These are phyloP conservation scores for Stylophora pistillata DNA, from an alignment of 64 coral and sea anemone species.

Conservation along the genomic window DNA sequence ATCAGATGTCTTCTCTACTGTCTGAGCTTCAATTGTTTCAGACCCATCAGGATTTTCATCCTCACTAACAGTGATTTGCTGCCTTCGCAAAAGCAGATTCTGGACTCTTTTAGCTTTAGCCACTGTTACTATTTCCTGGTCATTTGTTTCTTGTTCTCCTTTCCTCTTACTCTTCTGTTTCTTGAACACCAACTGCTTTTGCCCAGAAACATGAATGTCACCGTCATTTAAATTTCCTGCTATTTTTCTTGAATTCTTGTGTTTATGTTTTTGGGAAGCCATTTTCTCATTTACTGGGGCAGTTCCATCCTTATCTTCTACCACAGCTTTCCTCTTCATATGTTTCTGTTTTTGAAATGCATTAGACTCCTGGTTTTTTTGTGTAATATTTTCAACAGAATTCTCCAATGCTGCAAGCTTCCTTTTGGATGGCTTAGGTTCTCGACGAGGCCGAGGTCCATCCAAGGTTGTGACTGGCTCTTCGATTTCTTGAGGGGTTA, in stretches of 20 bases:
- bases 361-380: background rate
- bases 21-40: conserved; percentile 15
- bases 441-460: conserved; percentile 11
- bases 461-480: conserved; percentile 5
- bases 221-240: too few species aligned
- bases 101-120: conserved; percentile 26
- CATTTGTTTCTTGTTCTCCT: conserved; percentile 9
- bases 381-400: background rate
- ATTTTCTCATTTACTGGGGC: conserved; percentile 9
- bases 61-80: conserved; percentile 3
- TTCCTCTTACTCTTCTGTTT: conserved; percentile 26
- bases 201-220: conserved; percentile 22
- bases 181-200: conserved; percentile 2
- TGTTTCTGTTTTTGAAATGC: background rate
- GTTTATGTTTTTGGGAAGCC: conserved; percentile 14
- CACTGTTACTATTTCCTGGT: conserved; percentile 5
- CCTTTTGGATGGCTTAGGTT: conserved; percentile 33
- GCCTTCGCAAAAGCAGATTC: conserved; percentile 13
- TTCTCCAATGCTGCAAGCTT: conserved; percentile 23
- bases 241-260: conserved; percentile 6
- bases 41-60: background rate
- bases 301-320: conserved; percentile 13
- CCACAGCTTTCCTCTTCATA: conserved; percentile 10
- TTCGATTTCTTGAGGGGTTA: conserved; percentile 3
- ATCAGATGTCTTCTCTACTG: conserved; percentile 25